Percentiles rank a stretch among this genome's conserved stretches.
Evolutionary conservation across 2,888 invertebrate species (phyloP).

Genomic region (Clunio marinus): DNA sequence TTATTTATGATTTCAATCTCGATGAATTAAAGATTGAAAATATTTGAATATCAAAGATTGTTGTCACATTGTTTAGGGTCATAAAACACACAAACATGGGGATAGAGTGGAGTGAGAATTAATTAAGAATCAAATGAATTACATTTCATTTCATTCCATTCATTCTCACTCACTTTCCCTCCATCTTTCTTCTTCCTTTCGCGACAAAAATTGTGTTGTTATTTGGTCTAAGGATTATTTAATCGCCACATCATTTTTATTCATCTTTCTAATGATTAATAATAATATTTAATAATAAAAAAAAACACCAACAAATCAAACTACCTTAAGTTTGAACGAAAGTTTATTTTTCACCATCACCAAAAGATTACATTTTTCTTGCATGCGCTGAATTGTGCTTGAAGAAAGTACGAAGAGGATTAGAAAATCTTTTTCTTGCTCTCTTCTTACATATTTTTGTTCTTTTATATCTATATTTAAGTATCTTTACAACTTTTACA

Average conservation of each 20-base stretch:
- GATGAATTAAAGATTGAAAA: conserved; percentile 18
- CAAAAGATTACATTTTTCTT: conserved; percentile 19
- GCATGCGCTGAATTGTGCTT: background rate
- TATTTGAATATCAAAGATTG: conserved; percentile 22
- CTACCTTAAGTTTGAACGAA: background rate
- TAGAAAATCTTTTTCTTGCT: too few relatives aligned
- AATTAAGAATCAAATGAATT: background rate
- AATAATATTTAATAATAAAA: background rate
- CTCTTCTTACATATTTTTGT: background rate
- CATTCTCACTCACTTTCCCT: background rate
- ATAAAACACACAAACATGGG: conserved; percentile 24
- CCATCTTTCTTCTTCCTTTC: conserved; percentile 18
- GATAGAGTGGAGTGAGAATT: background rate
- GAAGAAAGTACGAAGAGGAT: background rate
- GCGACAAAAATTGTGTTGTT: conserved; percentile 20
- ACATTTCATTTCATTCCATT: background rate
- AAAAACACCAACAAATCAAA: background rate
- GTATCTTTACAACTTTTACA: too few relatives aligned
- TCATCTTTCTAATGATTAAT: conserved; percentile 33
- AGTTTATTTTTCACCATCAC: background rate
- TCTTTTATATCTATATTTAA: background rate
- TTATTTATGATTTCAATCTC: background rate
- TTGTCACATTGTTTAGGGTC: conserved; percentile 38
- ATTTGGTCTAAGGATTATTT: conserved; percentile 38
- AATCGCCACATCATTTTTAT: conserved; percentile 38